Evolutionary conservation across 1,140 invertebrate genomes (phyloP).

Genomic region (Musca vetustissima): DNA sequence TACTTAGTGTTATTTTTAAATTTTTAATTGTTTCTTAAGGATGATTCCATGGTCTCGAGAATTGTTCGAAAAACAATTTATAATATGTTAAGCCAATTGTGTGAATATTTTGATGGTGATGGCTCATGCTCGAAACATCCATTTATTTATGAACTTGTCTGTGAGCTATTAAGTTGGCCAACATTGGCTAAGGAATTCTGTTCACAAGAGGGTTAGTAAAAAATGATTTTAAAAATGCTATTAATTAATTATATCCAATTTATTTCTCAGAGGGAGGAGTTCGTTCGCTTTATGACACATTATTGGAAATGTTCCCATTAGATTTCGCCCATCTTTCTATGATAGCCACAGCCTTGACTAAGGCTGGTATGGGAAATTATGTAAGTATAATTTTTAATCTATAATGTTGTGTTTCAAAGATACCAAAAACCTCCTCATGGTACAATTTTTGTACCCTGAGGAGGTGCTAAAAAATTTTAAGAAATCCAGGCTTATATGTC

Average conservation of each 20-base stretch:
- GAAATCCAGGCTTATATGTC: too few species aligned
- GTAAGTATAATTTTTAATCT: too few species aligned
- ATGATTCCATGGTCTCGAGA: conserved; percentile 42
- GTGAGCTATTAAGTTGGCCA: conserved; percentile 60
- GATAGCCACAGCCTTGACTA: conserved; percentile 54
- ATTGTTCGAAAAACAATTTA: conserved; percentile 63
- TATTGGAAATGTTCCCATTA: conserved; percentile 66
- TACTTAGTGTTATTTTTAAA: neutral
- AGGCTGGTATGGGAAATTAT: conserved; percentile 43
- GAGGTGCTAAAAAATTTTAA: too few species aligned
- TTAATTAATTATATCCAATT: conserved; percentile 19
- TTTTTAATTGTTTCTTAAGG: conserved; percentile 29
- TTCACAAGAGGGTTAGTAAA: conserved; percentile 54
- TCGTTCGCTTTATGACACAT: conserved; percentile 64
- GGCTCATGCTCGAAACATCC: conserved; percentile 62
- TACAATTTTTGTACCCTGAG: too few species aligned
- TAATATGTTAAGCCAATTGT: conserved; percentile 62
- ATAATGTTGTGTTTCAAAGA: too few species aligned
- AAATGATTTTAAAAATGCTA: neutral
- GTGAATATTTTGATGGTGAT: conserved; percentile 67
- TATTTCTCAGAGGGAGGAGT: conserved; percentile 56
- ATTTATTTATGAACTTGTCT: conserved; percentile 63
- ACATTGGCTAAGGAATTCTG: conserved; percentile 64
- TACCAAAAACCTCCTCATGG: too few species aligned
- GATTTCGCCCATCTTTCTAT: conserved; percentile 64